Base-by-base conservation (phyloP, 2,797 vertebrate genomes). In the Todus mexicanus region DNA sequence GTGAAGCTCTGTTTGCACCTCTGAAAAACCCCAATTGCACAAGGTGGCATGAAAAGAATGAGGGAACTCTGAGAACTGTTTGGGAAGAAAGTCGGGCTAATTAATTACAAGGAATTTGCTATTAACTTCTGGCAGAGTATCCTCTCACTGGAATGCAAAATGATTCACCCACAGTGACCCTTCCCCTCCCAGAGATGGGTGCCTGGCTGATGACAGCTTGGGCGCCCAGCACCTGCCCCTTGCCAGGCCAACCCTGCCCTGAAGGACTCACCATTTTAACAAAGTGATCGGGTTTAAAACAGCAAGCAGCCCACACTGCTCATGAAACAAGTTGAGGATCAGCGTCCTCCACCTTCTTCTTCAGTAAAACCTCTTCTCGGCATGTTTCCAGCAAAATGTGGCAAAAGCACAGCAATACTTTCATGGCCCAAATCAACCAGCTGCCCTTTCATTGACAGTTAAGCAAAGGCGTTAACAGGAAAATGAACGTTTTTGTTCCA, bases 31-130 rank as follows among this genome's bases (percentile, higher is more conserved):
- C 84, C 87, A 63, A 80, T 69, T 83, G 79, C 86, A 75, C 82
- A 95, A 81, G 64, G 79, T 42, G 45, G 61, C 80, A 93, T 61
- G 77, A 90, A 87, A 95, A 94, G 80, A 95, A 90, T 61, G 77
- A 92, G 19, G 47, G 61, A 82, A 82, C 61, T 42, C 69, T 86
- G 63, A 84, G 64, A 95, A 93, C 66, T 59, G 8, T 43, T 81
- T 8, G 37, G 38, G 66, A 84, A 86, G 59, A 90, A 94, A 94
- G 26, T 77, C 66, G 71, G 45, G 63, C 48, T 61, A 87, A 93
- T 86, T 81, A 92, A 82, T 86, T 18, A 50, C 23, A 79, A 56
- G 45, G 68, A 84, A 90, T 82, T 84, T 91, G 69, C 63, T 59
- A 59, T 66, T 83, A 77, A 87, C 70, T 94, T 87, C 78, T 96